Evolutionary conservation across 2,888 invertebrate species (phyloP).

Genomic region (Macrophya annulata): DNA sequence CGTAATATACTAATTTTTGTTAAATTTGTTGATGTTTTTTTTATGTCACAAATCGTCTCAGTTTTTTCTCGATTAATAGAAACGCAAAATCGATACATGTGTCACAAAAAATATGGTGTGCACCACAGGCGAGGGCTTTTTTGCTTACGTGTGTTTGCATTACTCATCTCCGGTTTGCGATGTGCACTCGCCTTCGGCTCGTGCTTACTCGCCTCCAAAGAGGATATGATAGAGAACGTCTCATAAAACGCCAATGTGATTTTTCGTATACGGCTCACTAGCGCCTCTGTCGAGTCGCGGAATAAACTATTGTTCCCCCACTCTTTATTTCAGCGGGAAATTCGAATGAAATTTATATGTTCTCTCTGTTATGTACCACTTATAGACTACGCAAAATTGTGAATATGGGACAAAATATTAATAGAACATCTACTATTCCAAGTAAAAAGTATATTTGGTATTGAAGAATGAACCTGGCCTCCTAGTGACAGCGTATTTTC

Average conservation of each 20-base stretch:
- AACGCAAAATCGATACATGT: no score
- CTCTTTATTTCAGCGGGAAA: background rate
- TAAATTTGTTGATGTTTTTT: no score
- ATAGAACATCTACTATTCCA: background rate
- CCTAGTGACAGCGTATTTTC: conserved; percentile 33
- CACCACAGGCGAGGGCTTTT: no score
- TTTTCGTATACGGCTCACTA: conserved; percentile 26
- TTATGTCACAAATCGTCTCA: no score
- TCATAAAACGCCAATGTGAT: conserved; percentile 20
- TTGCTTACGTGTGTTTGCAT: no score
- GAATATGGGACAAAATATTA: conserved; percentile 10
- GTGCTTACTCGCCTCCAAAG: no score
- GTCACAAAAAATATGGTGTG: no score
- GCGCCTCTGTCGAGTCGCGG: conserved; percentile 23
- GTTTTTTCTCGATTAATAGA: no score
- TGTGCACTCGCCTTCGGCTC: no score
- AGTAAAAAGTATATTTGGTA: background rate
- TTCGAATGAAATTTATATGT: background rate
- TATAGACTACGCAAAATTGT: background rate
- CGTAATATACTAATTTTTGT: no score
- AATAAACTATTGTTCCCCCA: conserved; percentile 15
- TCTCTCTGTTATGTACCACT: background rate
- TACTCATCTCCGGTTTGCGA: no score
- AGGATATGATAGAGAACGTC: conserved; percentile 33
- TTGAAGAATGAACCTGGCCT: conserved; percentile 5